Evolutionary conservation across 2,888 invertebrate species (phyloP), one percentile per base, ranked within the genome.

Genomic region (Tiphia femorata): DNA sequence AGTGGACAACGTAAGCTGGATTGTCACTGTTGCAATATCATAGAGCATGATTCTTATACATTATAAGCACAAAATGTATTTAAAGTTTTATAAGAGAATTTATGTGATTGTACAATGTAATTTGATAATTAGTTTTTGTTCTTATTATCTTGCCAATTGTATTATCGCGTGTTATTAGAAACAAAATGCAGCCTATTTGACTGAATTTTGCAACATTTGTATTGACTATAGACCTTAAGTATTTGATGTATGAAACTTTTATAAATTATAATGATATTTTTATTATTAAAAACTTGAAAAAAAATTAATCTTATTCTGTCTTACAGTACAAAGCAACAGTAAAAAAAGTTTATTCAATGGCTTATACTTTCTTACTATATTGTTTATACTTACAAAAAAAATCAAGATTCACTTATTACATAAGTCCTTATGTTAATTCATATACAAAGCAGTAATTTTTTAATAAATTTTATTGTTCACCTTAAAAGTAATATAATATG

Each of bases 201-300:
- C 14, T 37, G 17, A 10, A 17, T 37, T 35, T 37, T 37, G 17
- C 17, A 37, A 10, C 7, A 37, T 37, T 37, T 37, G 3, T 37
- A 37, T 7, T 1, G 5, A 37, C 10, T 7, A 17, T 19, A 37
- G 17, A 17, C 19, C 17, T 37, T 37, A 37, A 17, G 19, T 37
- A 37, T 37, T 8, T 10, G 17, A 10, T 37, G 19, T 19, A 37
- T 19, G 40, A 56, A 38, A 47, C 25, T 49, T 62, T 69, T 58
- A 58, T 54, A 59, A 17, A 55, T 50, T 65, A 46, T 48, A 65
- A 43, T 49, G 58, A 47, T 69, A 69, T 61, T 68, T 67, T 65
- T 48, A 49, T 44, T 55, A 60, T 58, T 63, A 59, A 66, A 66
- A 50, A 54, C 56, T 56, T 27, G 46, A 49, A 56, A 51, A 44